These are phyloP conservation scores for Cosmia pyralina DNA, from an alignment of 2,888 invertebrate species.

Conservation along the genomic window DNA sequence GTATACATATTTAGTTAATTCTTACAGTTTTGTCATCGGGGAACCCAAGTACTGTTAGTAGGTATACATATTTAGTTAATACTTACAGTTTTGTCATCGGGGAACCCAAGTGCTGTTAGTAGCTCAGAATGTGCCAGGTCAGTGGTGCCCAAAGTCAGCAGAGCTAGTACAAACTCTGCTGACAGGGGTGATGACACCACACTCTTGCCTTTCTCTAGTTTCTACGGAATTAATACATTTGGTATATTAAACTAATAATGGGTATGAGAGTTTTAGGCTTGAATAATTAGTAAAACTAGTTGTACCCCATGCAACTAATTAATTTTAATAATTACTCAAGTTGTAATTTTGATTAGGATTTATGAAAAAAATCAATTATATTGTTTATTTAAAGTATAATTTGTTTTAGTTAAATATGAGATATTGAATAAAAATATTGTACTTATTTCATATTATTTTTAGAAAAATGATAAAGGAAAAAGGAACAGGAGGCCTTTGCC, in stretches of 20 bases:
- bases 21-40: slow-evolving; percentile 83
- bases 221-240: slow-evolving; percentile 69
- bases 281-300: background rate
- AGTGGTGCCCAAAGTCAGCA: slow-evolving; percentile 83
- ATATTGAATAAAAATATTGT: background rate
- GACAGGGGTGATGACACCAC: slow-evolving; percentile 88
- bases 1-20: slow-evolving; percentile 35
- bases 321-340: background rate
- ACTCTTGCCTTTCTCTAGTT: slow-evolving; percentile 81
- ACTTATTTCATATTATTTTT: background rate
- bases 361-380: background rate
- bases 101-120: no score
- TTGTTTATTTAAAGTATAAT: background rate
- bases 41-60: no score
- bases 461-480: background rate
- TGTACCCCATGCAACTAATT: background rate
- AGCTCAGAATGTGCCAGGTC: slow-evolving; percentile 80
- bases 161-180: slow-evolving; percentile 84
- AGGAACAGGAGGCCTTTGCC: background rate
- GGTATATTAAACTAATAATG: background rate
- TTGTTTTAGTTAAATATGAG: background rate
- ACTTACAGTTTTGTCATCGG: no score
- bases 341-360: background rate
- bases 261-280: background rate
- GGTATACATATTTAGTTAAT: no score